Evolutionary conservation across 1,140 invertebrate species (phyloP).

Genomic region (Sarcophaga bullata): DNA sequence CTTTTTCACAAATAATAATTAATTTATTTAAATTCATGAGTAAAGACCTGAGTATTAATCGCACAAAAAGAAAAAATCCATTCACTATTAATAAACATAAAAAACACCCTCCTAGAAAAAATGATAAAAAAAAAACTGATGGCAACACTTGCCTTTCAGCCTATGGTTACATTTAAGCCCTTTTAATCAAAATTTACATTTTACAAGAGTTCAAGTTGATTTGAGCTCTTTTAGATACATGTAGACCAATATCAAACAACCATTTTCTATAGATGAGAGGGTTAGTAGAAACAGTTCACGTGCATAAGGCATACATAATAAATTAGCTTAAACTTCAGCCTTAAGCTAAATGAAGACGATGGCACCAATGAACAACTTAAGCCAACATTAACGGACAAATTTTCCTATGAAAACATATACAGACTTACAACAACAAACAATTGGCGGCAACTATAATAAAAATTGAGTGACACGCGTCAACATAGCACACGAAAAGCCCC

Average conservation of each 20-base stretch:
- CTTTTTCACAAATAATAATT: no score
- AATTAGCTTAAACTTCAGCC: constrained; percentile 18
- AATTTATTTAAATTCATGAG: no score
- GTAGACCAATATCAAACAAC: background rate
- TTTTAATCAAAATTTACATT: background rate
- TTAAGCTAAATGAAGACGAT: background rate
- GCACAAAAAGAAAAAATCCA: no score
- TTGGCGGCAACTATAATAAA: background rate
- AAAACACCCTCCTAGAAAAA: background rate
- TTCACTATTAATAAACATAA: no score
- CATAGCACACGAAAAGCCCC: constrained; percentile 1
- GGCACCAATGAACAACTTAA: background rate
- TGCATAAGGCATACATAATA: background rate
- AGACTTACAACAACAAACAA: background rate
- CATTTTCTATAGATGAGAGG: background rate
- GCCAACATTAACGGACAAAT: background rate
- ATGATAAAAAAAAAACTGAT: background rate
- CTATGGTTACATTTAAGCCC: background rate
- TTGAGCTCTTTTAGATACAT: background rate
- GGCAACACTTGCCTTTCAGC: background rate
- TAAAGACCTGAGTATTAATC: no score
- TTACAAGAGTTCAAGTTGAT: background rate
- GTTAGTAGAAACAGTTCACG: background rate
- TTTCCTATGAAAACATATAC: background rate
- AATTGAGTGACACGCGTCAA: constrained; percentile 13